phyloP scores from a whole-genome alignment of 2,113 vertebrate genomes.

The Forbesichthys agassizii region DNA sequence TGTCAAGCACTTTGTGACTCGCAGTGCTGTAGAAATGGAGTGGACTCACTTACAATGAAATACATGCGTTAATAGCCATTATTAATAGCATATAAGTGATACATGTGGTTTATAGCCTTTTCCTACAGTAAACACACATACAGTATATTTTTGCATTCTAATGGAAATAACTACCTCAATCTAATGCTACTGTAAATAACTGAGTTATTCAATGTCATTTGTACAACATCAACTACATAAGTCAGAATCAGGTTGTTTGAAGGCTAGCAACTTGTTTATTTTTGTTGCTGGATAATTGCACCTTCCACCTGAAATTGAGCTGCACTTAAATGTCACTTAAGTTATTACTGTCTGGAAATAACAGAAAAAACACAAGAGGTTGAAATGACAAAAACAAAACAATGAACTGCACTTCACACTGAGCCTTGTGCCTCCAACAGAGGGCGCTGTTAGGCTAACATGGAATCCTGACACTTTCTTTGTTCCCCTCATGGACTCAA shows the following conservation, averaged over 20 bases:
- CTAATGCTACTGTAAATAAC: too few relatives aligned
- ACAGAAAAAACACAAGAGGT: too few relatives aligned
- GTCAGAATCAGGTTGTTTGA: too few relatives aligned
- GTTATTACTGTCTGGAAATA: neutral
- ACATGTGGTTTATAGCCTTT: neutral
- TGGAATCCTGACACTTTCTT: constrained; percentile 14
- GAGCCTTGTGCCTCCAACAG: constrained; percentile 60
- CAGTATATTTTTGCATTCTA: too few relatives aligned
- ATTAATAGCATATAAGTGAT: neutral
- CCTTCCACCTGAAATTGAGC: neutral
- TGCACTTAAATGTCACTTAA: neutral
- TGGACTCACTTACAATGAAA: too few relatives aligned
- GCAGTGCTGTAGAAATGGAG: too few relatives aligned
- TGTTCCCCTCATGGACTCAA: constrained; percentile 12
- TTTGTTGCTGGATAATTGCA: neutral
- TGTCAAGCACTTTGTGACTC: too few relatives aligned
- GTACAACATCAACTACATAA: too few relatives aligned
- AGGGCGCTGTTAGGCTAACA: constrained; percentile 64
- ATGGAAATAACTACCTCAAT: too few relatives aligned
- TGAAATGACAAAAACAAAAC: neutral
- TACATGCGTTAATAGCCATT: too few relatives aligned
- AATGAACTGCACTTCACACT: constrained; percentile 2
- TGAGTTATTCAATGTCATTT: too few relatives aligned
- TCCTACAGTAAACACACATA: neutral
- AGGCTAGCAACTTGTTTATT: neutral